Conservation (phyloP, 2,113 vertebrate species). For the Dasyprocta punctata region DNA sequence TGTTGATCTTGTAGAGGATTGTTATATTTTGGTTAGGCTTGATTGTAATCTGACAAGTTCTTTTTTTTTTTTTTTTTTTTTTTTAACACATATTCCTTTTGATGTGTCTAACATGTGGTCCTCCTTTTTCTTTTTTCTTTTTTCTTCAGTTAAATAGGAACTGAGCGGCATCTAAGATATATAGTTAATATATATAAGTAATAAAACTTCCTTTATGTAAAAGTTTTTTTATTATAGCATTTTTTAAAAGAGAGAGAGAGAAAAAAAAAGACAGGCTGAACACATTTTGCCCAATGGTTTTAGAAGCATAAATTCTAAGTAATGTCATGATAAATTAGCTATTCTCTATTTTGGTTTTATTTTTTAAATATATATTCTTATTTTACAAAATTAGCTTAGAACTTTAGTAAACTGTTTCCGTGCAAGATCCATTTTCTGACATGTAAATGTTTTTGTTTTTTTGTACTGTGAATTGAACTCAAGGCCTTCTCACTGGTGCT, state of each 20-base stretch:
- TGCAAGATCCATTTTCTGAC: constrained; percentile 7
- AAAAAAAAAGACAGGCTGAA: background rate
- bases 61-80: background rate
- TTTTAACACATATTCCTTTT: constrained; percentile 24
- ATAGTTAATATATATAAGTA: background rate
- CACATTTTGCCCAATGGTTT: background rate
- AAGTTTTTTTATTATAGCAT: background rate
- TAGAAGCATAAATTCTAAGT: constrained; percentile 52
- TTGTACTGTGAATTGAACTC: background rate
- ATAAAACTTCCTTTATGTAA: background rate
- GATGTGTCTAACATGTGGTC: background rate
- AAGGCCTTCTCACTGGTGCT: background rate
- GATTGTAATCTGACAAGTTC: constrained; percentile 37
- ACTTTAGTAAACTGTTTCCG: background rate
- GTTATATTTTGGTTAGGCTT: constrained; percentile 46
- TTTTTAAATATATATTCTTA: constrained; percentile 33
- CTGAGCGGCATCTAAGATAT: background rate
- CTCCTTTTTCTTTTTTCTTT: background rate
- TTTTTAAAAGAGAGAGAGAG: background rate
- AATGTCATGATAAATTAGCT: constrained; percentile 40
- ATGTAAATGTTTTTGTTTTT: background rate
- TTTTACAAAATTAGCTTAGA: constrained; percentile 42
- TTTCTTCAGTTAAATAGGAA: background rate
- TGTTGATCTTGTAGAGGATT: constrained; percentile 16
- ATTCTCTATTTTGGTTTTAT: constrained; percentile 45